Evolutionary conservation across 2,797 vertebrate genomes (phyloP).

Genomic region (Fistularia commersonii): DNA sequence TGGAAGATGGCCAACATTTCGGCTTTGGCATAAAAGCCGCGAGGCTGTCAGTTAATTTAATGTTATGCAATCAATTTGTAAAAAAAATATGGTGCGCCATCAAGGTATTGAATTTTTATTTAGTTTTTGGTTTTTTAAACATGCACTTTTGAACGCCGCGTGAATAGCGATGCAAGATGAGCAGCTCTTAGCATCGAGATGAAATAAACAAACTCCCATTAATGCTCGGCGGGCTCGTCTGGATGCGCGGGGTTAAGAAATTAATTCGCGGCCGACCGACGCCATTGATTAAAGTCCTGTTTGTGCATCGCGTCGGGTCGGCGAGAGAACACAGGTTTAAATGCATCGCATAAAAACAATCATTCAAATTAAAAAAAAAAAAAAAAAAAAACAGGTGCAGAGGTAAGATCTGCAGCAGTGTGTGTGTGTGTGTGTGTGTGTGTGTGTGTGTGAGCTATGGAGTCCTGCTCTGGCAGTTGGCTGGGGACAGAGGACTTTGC

Average conservation of each 20-base stretch:
- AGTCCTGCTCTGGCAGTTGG: conserved; percentile 36
- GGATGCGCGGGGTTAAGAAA: conserved; percentile 27
- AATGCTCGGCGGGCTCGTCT: conserved; percentile 53
- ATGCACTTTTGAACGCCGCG: conserved; percentile 42
- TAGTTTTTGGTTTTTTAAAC: conserved; percentile 46
- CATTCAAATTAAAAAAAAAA: conserved; percentile 2
- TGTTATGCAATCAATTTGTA: conserved; percentile 71
- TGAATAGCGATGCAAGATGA: conserved; percentile 51
- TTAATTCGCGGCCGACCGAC: conserved; percentile 32
- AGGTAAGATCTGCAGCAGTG: background rate
- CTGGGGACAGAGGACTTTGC: conserved; percentile 43
- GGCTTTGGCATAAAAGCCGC: conserved; percentile 65
- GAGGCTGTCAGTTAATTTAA: conserved; percentile 61
- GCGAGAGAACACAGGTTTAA: conserved; percentile 1
- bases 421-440: background rate
- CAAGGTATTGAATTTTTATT: conserved; percentile 59
- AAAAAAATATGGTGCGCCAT: conserved; percentile 55
- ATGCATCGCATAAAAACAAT: conserved; percentile 9
- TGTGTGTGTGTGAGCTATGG: conserved; percentile 24
- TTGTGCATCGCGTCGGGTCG: conserved; percentile 10
- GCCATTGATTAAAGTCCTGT: conserved; percentile 25
- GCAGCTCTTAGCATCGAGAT: conserved; percentile 42
- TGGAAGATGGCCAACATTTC: conserved; percentile 75
- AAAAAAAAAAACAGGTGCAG: conserved; percentile 7
- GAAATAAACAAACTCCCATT: conserved; percentile 51